phyloP scores from a whole-genome alignment of 2,888 invertebrate species.

The Callinectes sapidus region DNA sequence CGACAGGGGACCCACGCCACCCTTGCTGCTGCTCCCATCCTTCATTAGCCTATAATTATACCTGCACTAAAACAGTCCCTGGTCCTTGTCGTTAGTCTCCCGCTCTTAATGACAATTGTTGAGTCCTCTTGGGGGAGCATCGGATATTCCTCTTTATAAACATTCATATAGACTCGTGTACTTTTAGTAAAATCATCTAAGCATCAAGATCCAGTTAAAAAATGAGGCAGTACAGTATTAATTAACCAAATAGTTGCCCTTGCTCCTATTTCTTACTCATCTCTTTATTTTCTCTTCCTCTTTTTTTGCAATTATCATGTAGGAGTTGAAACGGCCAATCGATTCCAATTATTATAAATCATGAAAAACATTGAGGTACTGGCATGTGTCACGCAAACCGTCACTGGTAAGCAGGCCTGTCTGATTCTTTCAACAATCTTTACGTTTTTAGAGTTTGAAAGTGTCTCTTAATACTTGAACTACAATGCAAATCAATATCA shows the following conservation, averaged over 20 bases:
- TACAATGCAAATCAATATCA: background rate
- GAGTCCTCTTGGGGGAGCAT: background rate
- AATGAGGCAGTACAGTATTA: background rate
- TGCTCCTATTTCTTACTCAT: too few species aligned
- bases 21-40: background rate
- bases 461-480: background rate
- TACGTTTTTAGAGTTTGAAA: too few species aligned
- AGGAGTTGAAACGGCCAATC: too few species aligned
- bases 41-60: slow-evolving; percentile 29
- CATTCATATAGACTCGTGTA: background rate
- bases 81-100: background rate
- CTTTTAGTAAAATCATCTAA: background rate
- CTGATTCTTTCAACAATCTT: too few species aligned
- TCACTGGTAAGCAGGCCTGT: too few species aligned
- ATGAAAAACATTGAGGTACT: too few species aligned
- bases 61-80: slow-evolving; percentile 5
- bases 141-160: background rate
- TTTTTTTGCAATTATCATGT: too few species aligned
- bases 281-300: too few species aligned
- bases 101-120: background rate
- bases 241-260: too few species aligned
- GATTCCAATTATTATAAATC: too few species aligned
- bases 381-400: too few species aligned
- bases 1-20: background rate
- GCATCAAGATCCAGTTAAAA: background rate